Percentiles rank a stretch among this genome's conserved stretches.
phyloP scores from a whole-genome alignment of 1,140 invertebrate genomes.

The Aphelinus certus region DNA sequence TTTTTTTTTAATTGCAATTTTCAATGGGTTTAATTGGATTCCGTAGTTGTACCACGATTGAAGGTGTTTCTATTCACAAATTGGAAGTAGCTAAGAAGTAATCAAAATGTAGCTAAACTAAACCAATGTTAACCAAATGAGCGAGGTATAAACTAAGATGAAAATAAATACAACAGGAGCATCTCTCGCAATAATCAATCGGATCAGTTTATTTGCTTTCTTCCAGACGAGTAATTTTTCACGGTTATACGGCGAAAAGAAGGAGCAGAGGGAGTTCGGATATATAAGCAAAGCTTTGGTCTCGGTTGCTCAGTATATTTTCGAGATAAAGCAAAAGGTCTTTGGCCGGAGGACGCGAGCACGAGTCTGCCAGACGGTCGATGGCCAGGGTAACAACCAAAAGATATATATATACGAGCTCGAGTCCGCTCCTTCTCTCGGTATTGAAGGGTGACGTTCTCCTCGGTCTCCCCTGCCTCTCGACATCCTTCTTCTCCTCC shows the following conservation, averaged over 20 bases:
- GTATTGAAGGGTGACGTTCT: constrained; percentile 13
- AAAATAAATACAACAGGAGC: too few species aligned
- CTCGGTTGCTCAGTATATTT: constrained; percentile 28
- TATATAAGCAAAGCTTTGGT: neutral
- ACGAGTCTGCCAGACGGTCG: constrained; percentile 56
- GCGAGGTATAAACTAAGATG: too few species aligned
- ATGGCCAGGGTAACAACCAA: constrained; percentile 61
- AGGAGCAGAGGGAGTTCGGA: neutral
- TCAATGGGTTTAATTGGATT: too few species aligned
- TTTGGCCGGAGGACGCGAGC: constrained; percentile 56
- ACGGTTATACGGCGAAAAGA: neutral
- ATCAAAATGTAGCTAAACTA: too few species aligned
- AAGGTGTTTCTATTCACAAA: too few species aligned
- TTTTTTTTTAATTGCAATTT: too few species aligned
- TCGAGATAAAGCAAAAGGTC: constrained; percentile 48
- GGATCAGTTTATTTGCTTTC: too few species aligned
- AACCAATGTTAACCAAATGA: too few species aligned
- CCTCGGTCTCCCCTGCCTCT: constrained; percentile 6
- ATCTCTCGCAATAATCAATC: too few species aligned
- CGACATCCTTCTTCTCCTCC: constrained; percentile 1
- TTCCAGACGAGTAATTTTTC: too few species aligned
- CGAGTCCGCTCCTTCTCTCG: neutral
- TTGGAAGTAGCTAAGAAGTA: too few species aligned
- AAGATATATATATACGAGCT: constrained; percentile 44
- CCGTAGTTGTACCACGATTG: too few species aligned